These are phyloP conservation scores for Gandaritis pyraliata DNA, from an alignment of 2,888 invertebrate genomes.

Conservation along the genomic window DNA sequence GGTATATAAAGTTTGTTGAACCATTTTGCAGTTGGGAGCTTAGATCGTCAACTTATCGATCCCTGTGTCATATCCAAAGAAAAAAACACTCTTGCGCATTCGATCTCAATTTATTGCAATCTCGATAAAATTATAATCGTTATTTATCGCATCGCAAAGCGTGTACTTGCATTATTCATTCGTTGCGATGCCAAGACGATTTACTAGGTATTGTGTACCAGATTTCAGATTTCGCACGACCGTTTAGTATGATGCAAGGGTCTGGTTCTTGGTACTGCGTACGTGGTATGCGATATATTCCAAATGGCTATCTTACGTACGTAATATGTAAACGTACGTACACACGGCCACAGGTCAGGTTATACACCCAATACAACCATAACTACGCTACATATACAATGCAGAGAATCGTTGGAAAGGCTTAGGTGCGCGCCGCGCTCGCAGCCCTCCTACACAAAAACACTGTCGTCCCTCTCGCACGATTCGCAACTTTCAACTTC, in stretches of 20 bases:
- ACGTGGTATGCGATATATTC: neutral
- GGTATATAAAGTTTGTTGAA: too few relatives aligned
- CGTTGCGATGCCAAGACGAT: constrained; percentile 61
- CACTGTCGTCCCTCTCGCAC: too few relatives aligned
- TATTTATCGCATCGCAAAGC: constrained; percentile 70
- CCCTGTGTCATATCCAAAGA: constrained; percentile 39
- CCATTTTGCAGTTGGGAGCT: too few relatives aligned
- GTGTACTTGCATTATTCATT: constrained; percentile 79
- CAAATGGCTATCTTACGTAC: neutral
- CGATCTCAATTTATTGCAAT: constrained; percentile 74
- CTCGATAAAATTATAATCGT: constrained; percentile 81
- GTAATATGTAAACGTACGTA: too few relatives aligned
- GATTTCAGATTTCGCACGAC: constrained; percentile 54
- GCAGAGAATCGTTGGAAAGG: too few relatives aligned
- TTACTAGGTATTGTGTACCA: constrained; percentile 66
- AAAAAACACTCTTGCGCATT: constrained; percentile 54
- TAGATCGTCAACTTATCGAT: constrained; percentile 16
- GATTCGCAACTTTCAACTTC: too few relatives aligned
- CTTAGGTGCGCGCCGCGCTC: too few relatives aligned
- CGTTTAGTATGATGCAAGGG: constrained; percentile 54
- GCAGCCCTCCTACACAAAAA: too few relatives aligned
- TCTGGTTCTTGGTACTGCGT: constrained; percentile 40
- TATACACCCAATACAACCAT: too few relatives aligned
- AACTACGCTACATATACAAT: too few relatives aligned
- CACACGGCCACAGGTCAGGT: too few relatives aligned